Conservation (phyloP, 2,113 vertebrate genomes). For the Onychorhynchus coronatus region DNA sequence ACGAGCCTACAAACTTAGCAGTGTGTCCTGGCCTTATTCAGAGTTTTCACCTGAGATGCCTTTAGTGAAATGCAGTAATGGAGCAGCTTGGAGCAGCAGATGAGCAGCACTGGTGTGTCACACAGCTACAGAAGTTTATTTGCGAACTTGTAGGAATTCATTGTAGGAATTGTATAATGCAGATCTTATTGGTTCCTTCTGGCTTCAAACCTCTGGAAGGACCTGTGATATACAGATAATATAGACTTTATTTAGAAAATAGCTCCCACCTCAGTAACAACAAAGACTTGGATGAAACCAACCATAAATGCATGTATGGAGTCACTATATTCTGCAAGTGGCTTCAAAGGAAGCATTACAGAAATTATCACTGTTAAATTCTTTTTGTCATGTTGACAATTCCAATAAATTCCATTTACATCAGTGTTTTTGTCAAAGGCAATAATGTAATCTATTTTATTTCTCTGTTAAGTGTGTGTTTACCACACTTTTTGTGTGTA, state of each 20-base stretch:
- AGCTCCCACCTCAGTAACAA: neutral
- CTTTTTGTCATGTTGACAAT: constrained; percentile 13
- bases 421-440: constrained; percentile 41
- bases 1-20: neutral
- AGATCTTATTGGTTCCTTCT: neutral
- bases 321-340: neutral
- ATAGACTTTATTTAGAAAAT: constrained; percentile 14
- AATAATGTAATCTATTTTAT: constrained; percentile 40
- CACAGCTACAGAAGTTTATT: neutral
- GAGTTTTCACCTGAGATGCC: neutral
- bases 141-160: neutral
- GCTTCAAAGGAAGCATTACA: constrained; percentile 29
- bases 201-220: neutral
- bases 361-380: constrained; percentile 13
- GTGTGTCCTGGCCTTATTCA: neutral
- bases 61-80: neutral
- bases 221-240: neutral
- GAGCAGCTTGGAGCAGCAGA: neutral
- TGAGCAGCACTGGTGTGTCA: neutral
- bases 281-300: neutral
- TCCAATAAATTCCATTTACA: constrained; percentile 47
- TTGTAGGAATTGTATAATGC: neutral
- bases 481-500: neutral
- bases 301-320: neutral
- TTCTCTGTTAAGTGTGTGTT: constrained; percentile 19